Base-by-base conservation (phyloP, 2,888 invertebrate species). In the Pyrgus malvae region DNA sequence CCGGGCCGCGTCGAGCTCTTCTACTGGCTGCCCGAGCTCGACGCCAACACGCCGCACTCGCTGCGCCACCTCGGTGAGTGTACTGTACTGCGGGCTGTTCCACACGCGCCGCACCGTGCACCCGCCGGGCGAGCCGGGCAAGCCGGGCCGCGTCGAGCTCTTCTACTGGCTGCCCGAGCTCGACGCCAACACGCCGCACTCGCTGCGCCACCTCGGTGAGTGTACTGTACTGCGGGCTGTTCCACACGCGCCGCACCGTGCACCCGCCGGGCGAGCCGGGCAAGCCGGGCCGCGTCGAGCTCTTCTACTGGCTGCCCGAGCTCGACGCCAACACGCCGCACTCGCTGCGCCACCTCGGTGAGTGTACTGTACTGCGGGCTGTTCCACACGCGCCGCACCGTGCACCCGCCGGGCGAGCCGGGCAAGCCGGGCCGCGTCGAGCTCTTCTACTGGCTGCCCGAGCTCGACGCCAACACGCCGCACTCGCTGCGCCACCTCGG, bases 391-490 rank as follows among this genome's bases (percentile, higher is more conserved):
- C 75, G 79, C 3, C 91, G 95, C 72, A 92, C 91, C 57, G 91
- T 91, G 62, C 79, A 81, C 72, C 48, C 45, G 90, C 19, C 25
- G 35, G n/a, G n/a, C n/a, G 91, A 19, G 65, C 91, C 92, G 93
- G 40, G 21, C 44, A 48, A 48, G 44, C 88, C 14, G 11, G 46
- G 89, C 91, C 54, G 90, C 54, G 46, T 27, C 91, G 92, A 92
- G 12, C 41, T 59, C 57, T 41, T 74, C 58, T 93, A 93, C 77
- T 95, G 95, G 95, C 81, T 94, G 65, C 93, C 94, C 14, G 93
- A 95, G 68, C 91, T 96, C 70, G 96, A 96, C 78, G 92, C 92
- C 67, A 94, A 95, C 80, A 94, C 94, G 76, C 93, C 93, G n/a
- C 89, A 90, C 63, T 59, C 79, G 44, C 60, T 79, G 23, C 57